Base-by-base conservation (phyloP, 2,113 vertebrate species). In the Phocoena sinus region DNA sequence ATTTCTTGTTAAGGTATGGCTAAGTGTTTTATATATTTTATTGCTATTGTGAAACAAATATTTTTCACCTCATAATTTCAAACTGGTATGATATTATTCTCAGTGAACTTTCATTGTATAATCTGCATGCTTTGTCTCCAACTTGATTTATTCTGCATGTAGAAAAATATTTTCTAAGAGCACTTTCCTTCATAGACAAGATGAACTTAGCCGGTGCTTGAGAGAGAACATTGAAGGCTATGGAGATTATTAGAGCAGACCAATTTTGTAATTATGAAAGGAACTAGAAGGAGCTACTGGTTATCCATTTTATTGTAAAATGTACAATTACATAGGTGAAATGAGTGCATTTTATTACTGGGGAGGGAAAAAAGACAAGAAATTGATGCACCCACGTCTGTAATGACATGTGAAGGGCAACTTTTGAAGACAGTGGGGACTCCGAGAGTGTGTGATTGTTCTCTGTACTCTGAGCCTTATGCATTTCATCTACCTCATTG, bases 1-100 rank as follows among this genome's bases (percentile, higher is more conserved):
- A 58, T 83, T 93, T 97, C 74, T 89, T 92, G 2, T 62, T 97
- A 74, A 90, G 5, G 7, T 91, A 77, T 95, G 18, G n/a, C 50
- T 71, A 96, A 68, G 9, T 58, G 62, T 73, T 82, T 76, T 90
- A 50, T 47, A 23, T 50, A 87, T 90, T 74, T 92, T 90, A 93
- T 50, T 95, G 67, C 44, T 76, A 36, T 8, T 82, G n/a, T 90
- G 58, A 94, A 93, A 58, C 33, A 93, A 95, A 77, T 62, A 60
- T 56, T 92, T 89, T 93, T 90, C n/a, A 85, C 17, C 36, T 88
- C 17, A 89, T 41, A 65, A 50, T 80, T 95, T 89, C 47, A 20
- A 89, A 38, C 60, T 94, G 58, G 23, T 71, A 97, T 82, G 71
- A 70, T 8, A 38, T 92, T 90, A 80, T 93, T 68, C 21, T 93